Evolutionary conservation across 2,113 vertebrate species (phyloP), one percentile per base, ranked within the genome.

Genomic region (Rhinogobius similis): DNA sequence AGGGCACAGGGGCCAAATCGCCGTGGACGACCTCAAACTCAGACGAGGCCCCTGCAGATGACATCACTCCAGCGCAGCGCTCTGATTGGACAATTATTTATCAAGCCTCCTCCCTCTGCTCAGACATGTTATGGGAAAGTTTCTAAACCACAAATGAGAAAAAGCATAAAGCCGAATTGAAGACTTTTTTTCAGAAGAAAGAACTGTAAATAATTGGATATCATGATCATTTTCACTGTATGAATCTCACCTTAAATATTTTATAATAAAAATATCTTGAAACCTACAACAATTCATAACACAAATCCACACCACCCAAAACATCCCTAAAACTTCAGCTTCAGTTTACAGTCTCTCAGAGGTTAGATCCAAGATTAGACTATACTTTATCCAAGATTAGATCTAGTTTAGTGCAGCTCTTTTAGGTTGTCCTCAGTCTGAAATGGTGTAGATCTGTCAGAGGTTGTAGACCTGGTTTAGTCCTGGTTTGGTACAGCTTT

Each of bases 11-110:
- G 88, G 88, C 62, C 77, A 76, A 55, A 83, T 88, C 0, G 78
- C 82, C 0, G 27, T 90, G 6, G 88, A 86, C 73, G 78, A 88
- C 63, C 73, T 90, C 76, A 75, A 65, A 20, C 73, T 90, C 76
- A 82, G 71, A 32, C 70, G 0, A 1, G 87, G 84, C 14, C 46
- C 39, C 1, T 88, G 87, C 76, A 50, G 74, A 78, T 88, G 82
- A 88, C 76, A 70, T 73, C 75, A 67, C 29, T 12, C 7, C 10
- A 18, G 20, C 14, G 14, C 46, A 18, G 20, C 4, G 10, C 27
- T 20, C 29, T 36, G 29, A 52, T 24, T 67, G n/a, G 44, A 13
- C 14, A 0, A 3, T 10, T 21, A 39, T 52, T 38, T 36, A 16
- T 32, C 20, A 11, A 10, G n/a, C 1, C 14, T 23, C 36, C 14